Base-by-base conservation (phyloP, 1,140 invertebrate genomes). In the Nephila pilipes region DNA sequence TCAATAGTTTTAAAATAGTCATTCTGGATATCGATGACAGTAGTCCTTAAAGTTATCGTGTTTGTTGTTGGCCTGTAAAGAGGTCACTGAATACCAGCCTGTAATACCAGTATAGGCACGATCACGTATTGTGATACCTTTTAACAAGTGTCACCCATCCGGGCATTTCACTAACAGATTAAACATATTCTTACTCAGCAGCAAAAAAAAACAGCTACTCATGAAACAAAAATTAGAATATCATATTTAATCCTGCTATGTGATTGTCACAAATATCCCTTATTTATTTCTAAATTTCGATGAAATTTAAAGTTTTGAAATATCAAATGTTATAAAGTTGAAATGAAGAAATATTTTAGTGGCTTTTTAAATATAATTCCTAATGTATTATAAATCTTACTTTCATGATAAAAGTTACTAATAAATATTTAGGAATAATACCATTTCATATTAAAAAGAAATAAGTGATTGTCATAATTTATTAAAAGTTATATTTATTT, bases 81-180 rank as follows among this genome's bases (percentile, higher is more conserved):
- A 87, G 85, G 85, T 87, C 85, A 87, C 5, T 65, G 38, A 16
- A 58, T 60, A 60, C 36, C 36, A 60, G 65, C 29, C 29, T 36
- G 36, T n/a, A 29, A 32, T 46, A 63, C 29, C 32, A 87, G 29
- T 69, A 87, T 65, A 25, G 38, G 85, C 16, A 69, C 38, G 60
- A 46, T 60, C 58, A 87, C 32, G 60, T 36, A 29, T 87, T 87
- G 58, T 87, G 16, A 22, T 46, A 25, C 36, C n/a, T 65, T 46
- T 65, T 38, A n/a, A 65, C 29, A 75, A 32, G 20, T 75, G 18
- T 16, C 18, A 36, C 16, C 32, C 65, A 32, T 75, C 69, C 69
- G 69, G 29, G 32, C 3, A 16, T 18, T 32, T 32, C 29, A 46
- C 38, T 46, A 46, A n/a, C 12, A 46, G 46, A 46, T 46, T 46